Evolutionary conservation across 1,140 invertebrate species (phyloP), one percentile per base, ranked within the genome.

Genomic region (Bombyx mandarina): DNA sequence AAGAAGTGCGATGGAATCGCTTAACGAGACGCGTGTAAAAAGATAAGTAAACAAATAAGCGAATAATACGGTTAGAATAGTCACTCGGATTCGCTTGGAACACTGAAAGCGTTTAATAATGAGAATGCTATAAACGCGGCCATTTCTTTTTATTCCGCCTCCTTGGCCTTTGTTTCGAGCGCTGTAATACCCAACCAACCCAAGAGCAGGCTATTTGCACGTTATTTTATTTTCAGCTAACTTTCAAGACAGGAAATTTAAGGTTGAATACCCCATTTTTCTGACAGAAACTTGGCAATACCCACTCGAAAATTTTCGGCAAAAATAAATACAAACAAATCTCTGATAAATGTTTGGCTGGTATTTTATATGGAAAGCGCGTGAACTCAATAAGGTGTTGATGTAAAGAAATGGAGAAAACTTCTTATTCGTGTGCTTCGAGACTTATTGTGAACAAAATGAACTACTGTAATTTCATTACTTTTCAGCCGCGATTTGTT

Each of bases 81-180:
- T 48, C 60, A 57, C 47, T 52, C 66, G 70, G 71, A 74, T 72
- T 62, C 61, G 62, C 63, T 67, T 58, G 54, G 59, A 57, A 65
- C 62, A 68, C 69, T 68, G 68, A 69, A 77, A 77, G 58, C 73
- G 69, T 75, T 77, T 77, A 73, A 76, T 79, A 77, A 76, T 73
- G 71, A 77, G 73, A 66, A 61, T 59, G 58, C 67, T 67, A 75
- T 75, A 77, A 78, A 71, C 71, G 73, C 49, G 52, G 56, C 61
- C 55, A 52, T 74, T 75, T 64, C 66, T 71, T 74, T 78, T 77
- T 73, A 75, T 77, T 77, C 66, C 46, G 59, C 62, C 65, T 62
- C 58, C 54, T 62, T 56, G 63, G 63, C 69, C 66, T 71, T 73
- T 73, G 71, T 73, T 64, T 71, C 58, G 62, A 55, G 54, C 52